These are phyloP conservation scores for Pangasius sanitwongsei DNA, from an alignment of 2,797 vertebrate species.

Conservation along the genomic window DNA sequence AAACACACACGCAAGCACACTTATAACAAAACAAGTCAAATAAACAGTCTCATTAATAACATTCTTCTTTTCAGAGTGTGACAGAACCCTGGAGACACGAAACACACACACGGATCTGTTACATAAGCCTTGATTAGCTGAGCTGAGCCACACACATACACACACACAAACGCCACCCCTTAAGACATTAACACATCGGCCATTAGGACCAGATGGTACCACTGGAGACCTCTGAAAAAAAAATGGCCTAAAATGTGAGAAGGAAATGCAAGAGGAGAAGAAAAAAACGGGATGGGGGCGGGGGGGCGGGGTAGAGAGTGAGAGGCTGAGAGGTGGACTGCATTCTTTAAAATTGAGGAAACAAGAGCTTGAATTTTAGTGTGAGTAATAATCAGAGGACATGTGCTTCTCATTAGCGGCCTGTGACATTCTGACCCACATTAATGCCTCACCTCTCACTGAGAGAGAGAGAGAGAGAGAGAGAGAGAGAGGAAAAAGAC, in stretches of 20 bases:
- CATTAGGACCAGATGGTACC: slow-evolving; percentile 82
- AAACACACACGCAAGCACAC: not conserved
- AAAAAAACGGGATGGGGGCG: not conserved
- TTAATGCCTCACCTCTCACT: slow-evolving; percentile 72
- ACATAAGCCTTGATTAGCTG: slow-evolving; percentile 47
- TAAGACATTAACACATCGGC: slow-evolving; percentile 78
- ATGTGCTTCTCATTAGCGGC: slow-evolving; percentile 82
- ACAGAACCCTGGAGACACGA: not conserved
- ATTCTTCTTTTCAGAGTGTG: slow-evolving; percentile 6
- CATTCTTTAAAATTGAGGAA: slow-evolving; percentile 81
- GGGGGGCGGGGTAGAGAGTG: slow-evolving; percentile 1
- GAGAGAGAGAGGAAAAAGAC: not conserved
- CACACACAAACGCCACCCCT: not conserved
- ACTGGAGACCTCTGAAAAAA: slow-evolving; percentile 48
- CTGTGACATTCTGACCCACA: slow-evolving; percentile 76
- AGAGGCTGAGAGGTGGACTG: not conserved
- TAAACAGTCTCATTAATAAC: slow-evolving; percentile 48
- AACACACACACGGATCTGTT: slow-evolving; percentile 36
- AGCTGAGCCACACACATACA: slow-evolving; percentile 50
- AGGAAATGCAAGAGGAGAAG: not conserved
- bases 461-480: slow-evolving; percentile 4
- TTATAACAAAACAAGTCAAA: not conserved
- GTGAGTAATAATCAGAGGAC: slow-evolving; percentile 81
- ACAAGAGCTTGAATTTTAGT: slow-evolving; percentile 83
- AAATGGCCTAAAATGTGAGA: not conserved